These are phyloP conservation scores for Prunella strophiata DNA, from an alignment of 2,797 vertebrate species.

Conservation along the genomic window DNA sequence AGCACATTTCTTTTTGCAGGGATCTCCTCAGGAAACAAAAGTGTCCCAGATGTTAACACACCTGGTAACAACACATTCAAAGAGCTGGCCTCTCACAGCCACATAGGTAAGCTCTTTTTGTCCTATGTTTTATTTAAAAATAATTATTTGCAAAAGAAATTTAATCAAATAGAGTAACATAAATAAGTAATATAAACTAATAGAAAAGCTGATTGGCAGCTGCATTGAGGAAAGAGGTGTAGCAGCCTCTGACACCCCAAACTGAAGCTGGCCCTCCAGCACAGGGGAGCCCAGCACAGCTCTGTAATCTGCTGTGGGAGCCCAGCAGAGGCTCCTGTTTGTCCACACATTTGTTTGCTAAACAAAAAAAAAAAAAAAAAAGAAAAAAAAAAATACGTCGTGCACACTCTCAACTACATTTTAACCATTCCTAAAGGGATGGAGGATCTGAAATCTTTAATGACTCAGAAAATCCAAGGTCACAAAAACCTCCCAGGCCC, in stretches of 20 bases:
- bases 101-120: background rate
- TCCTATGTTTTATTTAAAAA: background rate
- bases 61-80: background rate
- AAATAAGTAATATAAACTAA: background rate
- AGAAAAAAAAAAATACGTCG: background rate
- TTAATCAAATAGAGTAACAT: background rate
- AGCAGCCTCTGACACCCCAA: background rate
- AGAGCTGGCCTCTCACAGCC: background rate
- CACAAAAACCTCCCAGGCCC: background rate
- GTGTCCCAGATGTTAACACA: background rate
- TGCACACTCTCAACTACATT: background rate
- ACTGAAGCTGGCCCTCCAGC: background rate
- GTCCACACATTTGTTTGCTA: background rate
- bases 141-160: background rate
- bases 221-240: background rate
- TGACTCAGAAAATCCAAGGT: background rate
- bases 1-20: background rate
- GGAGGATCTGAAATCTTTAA: background rate
- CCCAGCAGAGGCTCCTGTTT: background rate
- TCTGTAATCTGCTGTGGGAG: background rate
- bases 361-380: background rate
- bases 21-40: background rate
- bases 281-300: background rate
- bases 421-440: background rate
- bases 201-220: background rate